These are phyloP conservation scores for Rhinella marina DNA, from an alignment of 2,797 vertebrate genomes.

Conservation along the genomic window DNA sequence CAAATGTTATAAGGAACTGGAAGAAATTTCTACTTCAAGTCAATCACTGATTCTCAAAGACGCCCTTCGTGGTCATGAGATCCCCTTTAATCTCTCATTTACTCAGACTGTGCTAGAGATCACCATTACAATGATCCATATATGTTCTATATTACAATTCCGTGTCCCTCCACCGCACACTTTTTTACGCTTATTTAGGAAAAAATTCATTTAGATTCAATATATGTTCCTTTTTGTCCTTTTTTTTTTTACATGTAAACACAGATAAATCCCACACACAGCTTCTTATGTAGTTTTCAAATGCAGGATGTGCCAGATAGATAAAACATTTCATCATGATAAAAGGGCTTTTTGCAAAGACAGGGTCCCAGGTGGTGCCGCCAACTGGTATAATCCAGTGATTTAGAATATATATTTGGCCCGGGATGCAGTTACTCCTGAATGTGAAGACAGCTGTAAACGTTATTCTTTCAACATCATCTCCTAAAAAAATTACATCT, in stretches of 20 bases:
- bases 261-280: slow-evolving; percentile 66
- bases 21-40: background rate
- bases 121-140: background rate
- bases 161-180: accelerated
- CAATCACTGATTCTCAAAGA: background rate
- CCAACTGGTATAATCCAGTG: slow-evolving; percentile 59
- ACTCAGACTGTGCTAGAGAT: background rate
- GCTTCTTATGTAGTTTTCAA: slow-evolving; percentile 61
- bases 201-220: background rate
- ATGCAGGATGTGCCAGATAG: slow-evolving; percentile 66
- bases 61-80: background rate
- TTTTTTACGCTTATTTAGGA: background rate
- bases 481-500: slow-evolving; percentile 59
- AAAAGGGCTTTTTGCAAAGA: slow-evolving; percentile 59
- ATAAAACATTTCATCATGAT: slow-evolving; percentile 62
- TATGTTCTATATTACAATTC: background rate
- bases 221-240: slow-evolving; percentile 26
- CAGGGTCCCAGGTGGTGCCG: slow-evolving; percentile 58
- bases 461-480: slow-evolving; percentile 57
- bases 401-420: slow-evolving; percentile 61
- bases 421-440: slow-evolving; percentile 37
- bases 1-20: background rate
- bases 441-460: slow-evolving; percentile 51
- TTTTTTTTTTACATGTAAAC: slow-evolving; percentile 53
- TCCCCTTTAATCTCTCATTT: background rate